These are phyloP conservation scores for Helicolenus hilgendorfi DNA, from an alignment of 2,797 vertebrate species.

Conservation along the genomic window DNA sequence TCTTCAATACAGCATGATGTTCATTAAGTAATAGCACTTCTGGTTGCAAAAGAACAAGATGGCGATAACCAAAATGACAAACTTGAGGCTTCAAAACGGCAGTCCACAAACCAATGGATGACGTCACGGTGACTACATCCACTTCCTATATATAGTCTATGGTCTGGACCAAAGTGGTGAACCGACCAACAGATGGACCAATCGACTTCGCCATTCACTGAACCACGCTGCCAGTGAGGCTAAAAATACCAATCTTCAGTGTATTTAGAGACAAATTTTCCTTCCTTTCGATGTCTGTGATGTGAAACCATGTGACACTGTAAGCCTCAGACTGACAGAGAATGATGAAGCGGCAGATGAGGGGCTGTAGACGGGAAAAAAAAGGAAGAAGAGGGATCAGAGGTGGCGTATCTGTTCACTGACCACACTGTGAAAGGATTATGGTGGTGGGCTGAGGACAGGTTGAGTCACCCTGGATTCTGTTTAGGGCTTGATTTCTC, in stretches of 20 bases:
- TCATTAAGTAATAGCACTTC: too few relatives aligned
- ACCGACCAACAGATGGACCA: background rate
- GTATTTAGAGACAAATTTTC: background rate
- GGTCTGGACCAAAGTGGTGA: background rate
- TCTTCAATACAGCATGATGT: too few relatives aligned
- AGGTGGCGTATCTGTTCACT: slow-evolving; percentile 42
- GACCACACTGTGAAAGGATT: slow-evolving; percentile 35
- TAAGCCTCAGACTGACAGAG: slow-evolving; percentile 10
- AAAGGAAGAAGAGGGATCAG: slow-evolving; percentile 15
- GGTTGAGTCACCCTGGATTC: slow-evolving; percentile 1
- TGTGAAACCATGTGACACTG: background rate
- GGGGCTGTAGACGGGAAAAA: background rate
- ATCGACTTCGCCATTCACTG: background rate
- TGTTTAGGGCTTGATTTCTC: background rate
- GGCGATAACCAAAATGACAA: too few relatives aligned
- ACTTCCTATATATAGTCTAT: too few relatives aligned
- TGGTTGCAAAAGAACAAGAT: too few relatives aligned
- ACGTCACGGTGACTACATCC: too few relatives aligned
- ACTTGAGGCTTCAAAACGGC: too few relatives aligned
- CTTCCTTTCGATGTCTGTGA: background rate
- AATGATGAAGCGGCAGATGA: slow-evolving; percentile 22
- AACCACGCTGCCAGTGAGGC: background rate
- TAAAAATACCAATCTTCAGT: background rate
- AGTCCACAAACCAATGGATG: too few relatives aligned
- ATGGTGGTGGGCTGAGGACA: slow-evolving; percentile 5